Percentiles rank a stretch among this genome's conserved stretches.
These are phyloP conservation scores for Cynocephalus volans DNA, from an alignment of 2,113 vertebrate species.

Conservation along the genomic window DNA sequence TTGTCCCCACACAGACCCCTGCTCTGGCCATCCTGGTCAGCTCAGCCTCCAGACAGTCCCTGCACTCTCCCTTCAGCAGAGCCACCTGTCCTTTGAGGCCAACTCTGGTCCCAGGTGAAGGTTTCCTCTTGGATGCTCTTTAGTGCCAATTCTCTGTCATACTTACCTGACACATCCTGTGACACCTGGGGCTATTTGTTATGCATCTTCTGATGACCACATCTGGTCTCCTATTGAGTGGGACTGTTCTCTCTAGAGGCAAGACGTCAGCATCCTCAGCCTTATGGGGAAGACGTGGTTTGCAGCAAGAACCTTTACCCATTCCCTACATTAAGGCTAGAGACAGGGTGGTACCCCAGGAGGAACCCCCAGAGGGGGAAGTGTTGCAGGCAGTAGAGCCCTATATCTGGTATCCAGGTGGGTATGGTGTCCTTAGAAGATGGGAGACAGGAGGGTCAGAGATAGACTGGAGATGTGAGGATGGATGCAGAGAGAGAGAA, in stretches of 20 bases:
- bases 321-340: not conserved
- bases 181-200: too few species aligned
- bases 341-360: not conserved
- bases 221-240: not conserved
- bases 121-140: not conserved
- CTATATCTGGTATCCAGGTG: not conserved
- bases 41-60: not conserved
- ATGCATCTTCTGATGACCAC: not conserved
- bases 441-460: not conserved
- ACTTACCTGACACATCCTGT: not conserved
- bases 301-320: not conserved
- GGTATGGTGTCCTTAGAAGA: too few species aligned
- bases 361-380: not conserved
- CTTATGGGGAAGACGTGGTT: not conserved
- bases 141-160: not conserved
- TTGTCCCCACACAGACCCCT: not conserved
- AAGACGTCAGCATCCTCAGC: not conserved
- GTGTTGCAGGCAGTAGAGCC: not conserved
- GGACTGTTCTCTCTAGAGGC: not conserved
- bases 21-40: not conserved
- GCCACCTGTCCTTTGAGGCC: not conserved
- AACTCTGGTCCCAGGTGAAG: not conserved
- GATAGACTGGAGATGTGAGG: not conserved
- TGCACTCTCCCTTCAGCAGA: accelerated
- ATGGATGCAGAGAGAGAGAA: too few species aligned